Base-by-base conservation (phyloP, 2,888 invertebrate genomes). In the Baccha elongata region DNA sequence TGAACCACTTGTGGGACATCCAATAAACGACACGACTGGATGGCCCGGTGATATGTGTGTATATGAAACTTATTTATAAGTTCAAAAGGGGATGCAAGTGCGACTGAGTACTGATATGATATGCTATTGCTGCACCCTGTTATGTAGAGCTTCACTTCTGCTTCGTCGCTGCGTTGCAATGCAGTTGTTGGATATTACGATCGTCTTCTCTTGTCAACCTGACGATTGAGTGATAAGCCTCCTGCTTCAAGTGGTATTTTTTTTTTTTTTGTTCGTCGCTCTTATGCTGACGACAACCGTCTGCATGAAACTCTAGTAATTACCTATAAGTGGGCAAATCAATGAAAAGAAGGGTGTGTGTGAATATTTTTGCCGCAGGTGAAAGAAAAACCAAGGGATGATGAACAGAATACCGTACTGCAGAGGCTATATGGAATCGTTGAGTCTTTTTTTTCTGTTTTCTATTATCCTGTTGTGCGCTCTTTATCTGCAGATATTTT, bases 131-230 rank as follows among this genome's bases (percentile, higher is more conserved):
- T 62, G 69, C 53, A 68, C 53, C 53, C 53, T 55, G 64, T 46
- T 52, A 42, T 64, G 21, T 19, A 13, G 10, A 32, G 48, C 64
- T 71, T 75, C 81, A 42, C 64, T 71, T 75, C 81, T 71, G 71
- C 75, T 71, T 65, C 71, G 81, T 71, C 65, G 75, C 74, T 74
- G 64, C 80, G 80, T 75, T 80, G 80, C 80, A 75, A 75, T 80
- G 69, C 75, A 74, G 79, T 73, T 75, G 55, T 80, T 69, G 32
- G 62, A 48, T 35, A 58, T 74, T 65, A 48, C 68, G 67, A 58
- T 42, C 21, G 74, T 58, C 69, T 64, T 75, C 50, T 64, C 52
- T 40, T 68, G 74, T 80, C 73, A 73, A 37, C 50, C 35, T 64
- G 64, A 65, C 58, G 69, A 65, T 37, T 81, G 75, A 75, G 44